Conservation (phyloP, 2,888 invertebrate genomes). For the Amitus sp. region DNA sequence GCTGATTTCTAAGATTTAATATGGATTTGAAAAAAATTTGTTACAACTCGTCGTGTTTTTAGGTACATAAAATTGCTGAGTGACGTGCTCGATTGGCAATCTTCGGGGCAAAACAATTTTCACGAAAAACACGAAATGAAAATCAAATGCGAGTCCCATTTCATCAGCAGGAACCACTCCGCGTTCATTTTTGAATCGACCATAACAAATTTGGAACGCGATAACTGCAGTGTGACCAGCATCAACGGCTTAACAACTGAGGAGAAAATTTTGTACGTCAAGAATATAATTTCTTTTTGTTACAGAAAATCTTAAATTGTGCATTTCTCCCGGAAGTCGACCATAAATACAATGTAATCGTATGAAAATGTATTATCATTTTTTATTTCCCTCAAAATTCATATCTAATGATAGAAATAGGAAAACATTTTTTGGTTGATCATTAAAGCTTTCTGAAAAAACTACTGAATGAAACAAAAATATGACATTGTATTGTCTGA, state of each 20-base stretch:
- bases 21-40: background rate
- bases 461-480: too few species aligned
- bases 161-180: constrained; percentile 6
- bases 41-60: constrained; percentile 19
- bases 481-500: too few species aligned
- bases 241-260: constrained; percentile 4
- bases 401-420: too few species aligned
- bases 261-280: constrained; percentile 9
- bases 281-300: constrained; percentile 8
- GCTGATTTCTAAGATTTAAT: background rate
- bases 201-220: constrained; percentile 5
- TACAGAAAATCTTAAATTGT: constrained; percentile 3
- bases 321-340: background rate
- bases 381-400: background rate
- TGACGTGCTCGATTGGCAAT: constrained; percentile 92
- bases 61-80: constrained; percentile 89
- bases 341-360: background rate
- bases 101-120: constrained; percentile 55
- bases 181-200: constrained; percentile 4
- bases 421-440: too few species aligned
- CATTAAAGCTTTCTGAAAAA: too few species aligned
- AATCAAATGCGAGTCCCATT: constrained; percentile 48
- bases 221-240: background rate
- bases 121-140: constrained; percentile 55
- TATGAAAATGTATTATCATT: background rate